These are phyloP conservation scores for Bostrychus sinensis DNA, from an alignment of 2,113 vertebrate species.

Conservation along the genomic window DNA sequence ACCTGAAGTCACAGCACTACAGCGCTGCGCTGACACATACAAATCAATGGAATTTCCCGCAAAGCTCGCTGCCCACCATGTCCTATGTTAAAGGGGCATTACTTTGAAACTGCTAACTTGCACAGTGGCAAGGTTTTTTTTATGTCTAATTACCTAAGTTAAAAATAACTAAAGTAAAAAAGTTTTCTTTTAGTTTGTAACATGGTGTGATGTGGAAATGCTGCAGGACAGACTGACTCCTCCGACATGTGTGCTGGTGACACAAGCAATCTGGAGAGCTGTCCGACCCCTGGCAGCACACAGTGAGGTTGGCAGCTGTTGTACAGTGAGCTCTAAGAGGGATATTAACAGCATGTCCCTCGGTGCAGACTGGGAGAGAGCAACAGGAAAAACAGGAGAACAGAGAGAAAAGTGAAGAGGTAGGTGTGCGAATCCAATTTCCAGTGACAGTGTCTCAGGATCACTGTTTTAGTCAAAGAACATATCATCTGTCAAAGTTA, in stretches of 20 bases:
- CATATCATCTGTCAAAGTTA: constrained; percentile 80
- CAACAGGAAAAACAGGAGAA: constrained; percentile 41
- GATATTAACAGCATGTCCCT: constrained; percentile 74
- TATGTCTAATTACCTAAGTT: not conserved
- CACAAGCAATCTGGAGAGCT: constrained; percentile 40
- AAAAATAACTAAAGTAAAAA: not conserved
- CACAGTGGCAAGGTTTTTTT: not conserved
- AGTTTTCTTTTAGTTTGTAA: not conserved
- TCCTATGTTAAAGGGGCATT: too few species aligned
- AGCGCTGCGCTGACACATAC: too few species aligned
- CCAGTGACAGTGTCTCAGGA: constrained; percentile 76
- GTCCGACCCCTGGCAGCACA: constrained; percentile 48
- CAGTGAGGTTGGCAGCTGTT: constrained; percentile 66
- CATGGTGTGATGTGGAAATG: constrained; percentile 23
- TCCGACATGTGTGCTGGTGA: constrained; percentile 56
- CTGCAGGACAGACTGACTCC: constrained; percentile 49
- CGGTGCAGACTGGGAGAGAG: constrained; percentile 51
- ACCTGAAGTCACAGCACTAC: too few species aligned
- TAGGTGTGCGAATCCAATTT: constrained; percentile 75
- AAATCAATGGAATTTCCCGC: too few species aligned
- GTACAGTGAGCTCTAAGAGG: constrained; percentile 56
- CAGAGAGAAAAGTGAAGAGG: constrained; percentile 41
- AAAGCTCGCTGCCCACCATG: too few species aligned
- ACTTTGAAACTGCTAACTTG: not conserved
- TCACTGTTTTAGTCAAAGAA: constrained; percentile 74